Evolutionary conservation across 2,113 vertebrate species (phyloP).

Genomic region (Macrotis lagotis): DNA sequence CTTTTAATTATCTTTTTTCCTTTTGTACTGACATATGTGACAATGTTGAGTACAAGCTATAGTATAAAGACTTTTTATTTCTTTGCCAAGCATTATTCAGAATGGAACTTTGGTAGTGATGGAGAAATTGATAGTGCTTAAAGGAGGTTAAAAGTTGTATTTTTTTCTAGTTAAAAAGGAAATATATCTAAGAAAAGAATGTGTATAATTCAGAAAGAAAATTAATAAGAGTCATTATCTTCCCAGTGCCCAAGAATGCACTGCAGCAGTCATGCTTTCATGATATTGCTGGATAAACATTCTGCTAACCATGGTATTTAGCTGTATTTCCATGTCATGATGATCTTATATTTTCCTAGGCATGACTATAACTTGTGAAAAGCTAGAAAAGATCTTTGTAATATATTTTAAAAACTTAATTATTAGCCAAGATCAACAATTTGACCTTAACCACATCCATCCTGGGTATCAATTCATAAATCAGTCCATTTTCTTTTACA

Average conservation of each 20-base stretch:
- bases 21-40: slow-evolving; percentile 24
- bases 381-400: too few species aligned
- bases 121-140: background rate
- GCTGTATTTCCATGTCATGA: background rate
- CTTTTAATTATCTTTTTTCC: slow-evolving; percentile 57
- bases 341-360: background rate
- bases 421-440: too few species aligned
- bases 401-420: too few species aligned
- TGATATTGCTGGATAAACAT: background rate
- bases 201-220: background rate
- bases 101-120: slow-evolving; percentile 26
- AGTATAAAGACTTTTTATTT: slow-evolving; percentile 9
- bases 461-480: too few species aligned
- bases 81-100: slow-evolving; percentile 16
- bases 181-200: slow-evolving; percentile 25
- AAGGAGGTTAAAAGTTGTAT: slow-evolving; percentile 32
- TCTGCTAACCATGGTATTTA: background rate
- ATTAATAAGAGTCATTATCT: too few species aligned
- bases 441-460: too few species aligned
- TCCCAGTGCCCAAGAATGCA: background rate
- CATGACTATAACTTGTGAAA: too few species aligned
- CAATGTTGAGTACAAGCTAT: slow-evolving; percentile 12
- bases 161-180: slow-evolving; percentile 24
- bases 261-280: background rate
- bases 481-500: too few species aligned